Evolutionary conservation across 2,797 vertebrate genomes (phyloP).

Genomic region (Rousettus madagascariensis): DNA sequence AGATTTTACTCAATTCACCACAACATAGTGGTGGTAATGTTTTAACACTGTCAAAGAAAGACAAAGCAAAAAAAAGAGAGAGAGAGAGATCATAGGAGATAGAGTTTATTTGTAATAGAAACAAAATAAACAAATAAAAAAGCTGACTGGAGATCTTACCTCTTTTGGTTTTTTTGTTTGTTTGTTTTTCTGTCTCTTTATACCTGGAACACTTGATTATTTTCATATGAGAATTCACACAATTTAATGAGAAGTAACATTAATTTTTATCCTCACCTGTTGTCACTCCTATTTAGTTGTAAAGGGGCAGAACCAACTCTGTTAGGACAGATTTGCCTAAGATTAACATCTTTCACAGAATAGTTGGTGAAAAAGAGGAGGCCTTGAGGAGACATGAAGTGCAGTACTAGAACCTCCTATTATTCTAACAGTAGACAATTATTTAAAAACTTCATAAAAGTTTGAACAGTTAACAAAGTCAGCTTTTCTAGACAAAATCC

Average conservation of each 20-base stretch:
- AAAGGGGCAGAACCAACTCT: background rate
- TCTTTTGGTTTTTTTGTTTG: background rate
- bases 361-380: background rate
- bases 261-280: slow-evolving; percentile 15
- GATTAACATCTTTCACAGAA: background rate
- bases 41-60: background rate
- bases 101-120: background rate
- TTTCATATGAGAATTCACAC: background rate
- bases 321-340: background rate
- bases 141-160: background rate
- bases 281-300: background rate
- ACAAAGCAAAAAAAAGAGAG: background rate
- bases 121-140: background rate
- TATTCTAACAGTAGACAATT: background rate
- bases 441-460: background rate
- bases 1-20: background rate
- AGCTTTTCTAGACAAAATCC: background rate
- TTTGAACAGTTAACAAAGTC: background rate
- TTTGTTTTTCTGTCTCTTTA: background rate
- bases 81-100: background rate
- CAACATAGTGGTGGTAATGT: background rate
- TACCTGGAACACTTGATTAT: background rate
- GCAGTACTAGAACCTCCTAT: background rate
- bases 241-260: slow-evolving; percentile 32
- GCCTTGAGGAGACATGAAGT: background rate